A percentile compares a stretch with the other conserved stretches of the same genome.
phyloP scores from a whole-genome alignment of 2,797 vertebrate species.

The Acanthornis magna region DNA sequence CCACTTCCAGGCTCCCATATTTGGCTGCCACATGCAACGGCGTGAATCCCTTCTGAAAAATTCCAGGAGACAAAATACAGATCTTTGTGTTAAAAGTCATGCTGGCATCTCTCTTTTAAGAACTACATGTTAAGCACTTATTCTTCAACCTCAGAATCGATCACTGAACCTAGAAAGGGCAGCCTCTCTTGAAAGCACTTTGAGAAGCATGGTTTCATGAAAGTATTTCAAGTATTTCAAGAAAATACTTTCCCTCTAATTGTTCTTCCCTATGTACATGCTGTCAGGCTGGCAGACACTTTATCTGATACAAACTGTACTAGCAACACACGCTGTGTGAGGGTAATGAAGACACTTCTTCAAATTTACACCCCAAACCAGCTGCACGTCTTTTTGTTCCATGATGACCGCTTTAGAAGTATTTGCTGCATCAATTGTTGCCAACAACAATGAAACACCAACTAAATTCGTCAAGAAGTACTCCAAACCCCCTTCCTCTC shows the following conservation, averaged over 20 bases:
- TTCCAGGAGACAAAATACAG: background rate
- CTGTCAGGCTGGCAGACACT: background rate
- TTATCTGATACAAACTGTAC: background rate
- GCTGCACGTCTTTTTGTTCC: background rate
- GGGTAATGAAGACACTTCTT: background rate
- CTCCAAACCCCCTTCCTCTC: background rate
- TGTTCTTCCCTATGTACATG: background rate
- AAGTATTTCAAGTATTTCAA: too few relatives aligned
- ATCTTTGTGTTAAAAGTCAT: background rate
- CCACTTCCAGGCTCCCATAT: conserved; percentile 95
- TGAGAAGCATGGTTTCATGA: background rate
- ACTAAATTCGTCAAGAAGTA: background rate
- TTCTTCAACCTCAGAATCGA: background rate
- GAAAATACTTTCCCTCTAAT: background rate
- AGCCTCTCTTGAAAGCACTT: background rate
- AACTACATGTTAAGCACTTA: fast-evolving
- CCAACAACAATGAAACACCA: background rate
- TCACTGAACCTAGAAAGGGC: background rate
- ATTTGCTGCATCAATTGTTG: background rate
- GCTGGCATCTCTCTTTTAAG: background rate
- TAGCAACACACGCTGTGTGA: background rate
- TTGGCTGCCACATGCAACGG: conserved; percentile 95
- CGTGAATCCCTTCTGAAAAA: conserved; percentile 93
- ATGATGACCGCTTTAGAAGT: background rate
- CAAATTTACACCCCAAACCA: background rate